These are phyloP conservation scores for Coreoperca whiteheadi DNA, from an alignment of 2,113 vertebrate genomes.

Conservation along the genomic window DNA sequence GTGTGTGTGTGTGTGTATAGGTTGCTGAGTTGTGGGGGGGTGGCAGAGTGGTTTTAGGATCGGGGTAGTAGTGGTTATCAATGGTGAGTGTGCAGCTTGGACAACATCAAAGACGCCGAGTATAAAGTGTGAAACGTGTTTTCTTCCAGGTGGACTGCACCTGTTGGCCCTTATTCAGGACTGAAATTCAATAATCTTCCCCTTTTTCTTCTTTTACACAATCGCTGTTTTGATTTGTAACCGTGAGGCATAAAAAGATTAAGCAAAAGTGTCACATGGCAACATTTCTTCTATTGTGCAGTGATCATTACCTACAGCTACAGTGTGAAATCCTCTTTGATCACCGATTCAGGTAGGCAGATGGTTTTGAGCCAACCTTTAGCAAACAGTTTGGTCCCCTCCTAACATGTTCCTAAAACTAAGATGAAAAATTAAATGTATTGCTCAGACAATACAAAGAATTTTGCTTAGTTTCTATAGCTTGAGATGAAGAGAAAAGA, in stretches of 20 bases:
- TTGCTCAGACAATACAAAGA: not conserved
- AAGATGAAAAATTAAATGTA: not conserved
- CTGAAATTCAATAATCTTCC: conserved; percentile 41
- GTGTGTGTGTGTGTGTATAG: not conserved
- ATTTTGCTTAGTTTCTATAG: not conserved
- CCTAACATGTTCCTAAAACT: not conserved
- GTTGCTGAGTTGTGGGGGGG: not conserved
- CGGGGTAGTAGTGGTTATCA: conserved; percentile 17
- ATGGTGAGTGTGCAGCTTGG: conserved; percentile 32
- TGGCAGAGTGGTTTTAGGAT: not conserved
- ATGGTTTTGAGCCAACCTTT: conserved; percentile 36
- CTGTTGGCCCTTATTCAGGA: conserved; percentile 68
- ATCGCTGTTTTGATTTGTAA: conserved; percentile 60
- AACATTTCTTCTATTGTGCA: conserved; percentile 49
- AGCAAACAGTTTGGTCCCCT: conserved; percentile 34
- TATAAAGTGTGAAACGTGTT: conserved; percentile 49
- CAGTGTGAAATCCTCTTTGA: conserved; percentile 56
- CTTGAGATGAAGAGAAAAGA: not conserved
- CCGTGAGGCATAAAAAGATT: conserved; percentile 51
- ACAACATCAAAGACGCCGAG: conserved; percentile 58
- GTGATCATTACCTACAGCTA: conserved; percentile 40
- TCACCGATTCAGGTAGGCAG: conserved; percentile 39
- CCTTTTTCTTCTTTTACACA: conserved; percentile 41
- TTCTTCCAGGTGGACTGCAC: conserved; percentile 72
- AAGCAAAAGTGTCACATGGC: conserved; percentile 33